Conservation (phyloP, 1,140 invertebrate genomes). For the Cataglyphis hispanica region DNA sequence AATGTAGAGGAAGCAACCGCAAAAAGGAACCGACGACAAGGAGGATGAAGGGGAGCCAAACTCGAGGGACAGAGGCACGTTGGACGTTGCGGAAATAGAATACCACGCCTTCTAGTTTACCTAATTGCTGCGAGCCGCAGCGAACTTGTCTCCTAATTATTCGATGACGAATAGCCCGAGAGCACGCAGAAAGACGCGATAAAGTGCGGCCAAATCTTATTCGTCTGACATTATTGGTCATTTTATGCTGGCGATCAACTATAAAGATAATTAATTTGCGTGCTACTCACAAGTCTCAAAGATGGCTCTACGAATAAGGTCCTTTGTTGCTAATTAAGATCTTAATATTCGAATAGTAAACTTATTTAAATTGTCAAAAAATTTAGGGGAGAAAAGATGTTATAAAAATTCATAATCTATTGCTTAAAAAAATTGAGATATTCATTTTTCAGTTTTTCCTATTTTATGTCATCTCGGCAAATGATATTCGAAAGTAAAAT, state of each 20-base stretch:
- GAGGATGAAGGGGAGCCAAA: constrained; percentile 37
- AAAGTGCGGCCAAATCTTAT: constrained; percentile 80
- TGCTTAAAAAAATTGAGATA: background rate
- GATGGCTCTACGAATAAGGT: constrained; percentile 13
- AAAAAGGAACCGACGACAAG: constrained; percentile 67
- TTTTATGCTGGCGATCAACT: constrained; percentile 56
- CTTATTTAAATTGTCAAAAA: constrained; percentile 4
- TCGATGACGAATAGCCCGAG: constrained; percentile 81
- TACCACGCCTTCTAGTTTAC: constrained; percentile 83
- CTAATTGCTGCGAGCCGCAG: constrained; percentile 82
- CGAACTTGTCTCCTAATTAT: constrained; percentile 85
- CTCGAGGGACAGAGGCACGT: constrained; percentile 42
- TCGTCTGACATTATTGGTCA: constrained; percentile 63
- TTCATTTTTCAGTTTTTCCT: background rate
- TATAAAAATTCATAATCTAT: background rate
- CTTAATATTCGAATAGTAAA: background rate
- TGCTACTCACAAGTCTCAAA: background rate
- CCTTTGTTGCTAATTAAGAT: constrained; percentile 46
- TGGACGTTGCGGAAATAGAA: constrained; percentile 80
- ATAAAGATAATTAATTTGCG: constrained; percentile 65
- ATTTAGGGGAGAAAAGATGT: background rate
- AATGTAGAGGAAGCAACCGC: constrained; percentile 56
- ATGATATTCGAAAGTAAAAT: background rate
- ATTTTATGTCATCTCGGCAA: background rate
- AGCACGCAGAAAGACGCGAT: constrained; percentile 74